A percentile compares a stretch with the other conserved stretches of the same genome.
Conservation (phyloP, 2,797 vertebrate species). For the Phoebastria nigripes region DNA sequence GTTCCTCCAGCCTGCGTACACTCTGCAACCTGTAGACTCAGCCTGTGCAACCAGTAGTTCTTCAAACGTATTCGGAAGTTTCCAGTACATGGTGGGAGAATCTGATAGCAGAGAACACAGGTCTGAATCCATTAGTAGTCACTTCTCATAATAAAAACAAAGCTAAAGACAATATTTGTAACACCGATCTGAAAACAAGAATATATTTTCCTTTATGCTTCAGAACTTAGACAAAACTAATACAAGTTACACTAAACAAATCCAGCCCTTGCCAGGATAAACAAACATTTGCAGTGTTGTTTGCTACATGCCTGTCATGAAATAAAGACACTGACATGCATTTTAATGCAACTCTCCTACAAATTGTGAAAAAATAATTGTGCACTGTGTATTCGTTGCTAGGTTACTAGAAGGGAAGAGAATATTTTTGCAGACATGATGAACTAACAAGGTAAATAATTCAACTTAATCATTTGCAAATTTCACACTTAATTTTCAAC, state of each 20-base stretch:
- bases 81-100: background rate
- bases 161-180: background rate
- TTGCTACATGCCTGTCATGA: constrained; percentile 50
- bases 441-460: constrained; percentile 58
- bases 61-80: background rate
- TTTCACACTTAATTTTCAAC: constrained; percentile 42
- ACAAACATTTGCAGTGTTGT: constrained; percentile 54
- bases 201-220: constrained; percentile 22
- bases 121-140: background rate
- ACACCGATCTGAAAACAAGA: constrained; percentile 1
- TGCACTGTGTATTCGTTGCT: constrained; percentile 32
- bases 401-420: constrained; percentile 33
- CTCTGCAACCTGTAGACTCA: constrained; percentile 13
- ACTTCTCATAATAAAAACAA: background rate
- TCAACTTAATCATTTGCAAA: constrained; percentile 40
- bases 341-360: constrained; percentile 50
- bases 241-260: constrained; percentile 50
- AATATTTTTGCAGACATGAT: constrained; percentile 36
- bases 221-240: constrained; percentile 42
- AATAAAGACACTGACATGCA: constrained; percentile 47
- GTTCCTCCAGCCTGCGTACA: background rate
- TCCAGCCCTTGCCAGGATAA: constrained; percentile 46
- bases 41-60: background rate
- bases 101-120: background rate
- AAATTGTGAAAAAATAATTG: constrained; percentile 55